A percentile compares a stretch with the other conserved stretches of the same genome.
Evolutionary conservation across 2,888 invertebrate genomes (phyloP).

Genomic region (Eumerus sabulonum): DNA sequence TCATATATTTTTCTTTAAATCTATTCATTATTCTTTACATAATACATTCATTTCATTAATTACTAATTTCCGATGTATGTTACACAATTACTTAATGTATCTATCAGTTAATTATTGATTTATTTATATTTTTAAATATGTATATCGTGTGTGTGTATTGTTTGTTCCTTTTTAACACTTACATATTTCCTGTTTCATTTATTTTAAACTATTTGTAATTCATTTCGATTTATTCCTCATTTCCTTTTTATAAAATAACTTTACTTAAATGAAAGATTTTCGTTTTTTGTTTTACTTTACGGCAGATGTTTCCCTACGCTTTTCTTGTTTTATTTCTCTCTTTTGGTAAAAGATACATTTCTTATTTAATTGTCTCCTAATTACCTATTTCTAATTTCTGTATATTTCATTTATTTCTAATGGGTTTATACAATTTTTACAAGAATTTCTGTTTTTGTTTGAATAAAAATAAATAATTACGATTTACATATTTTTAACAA

Average conservation of each 20-base stretch:
- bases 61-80: slow-evolving; percentile 56
- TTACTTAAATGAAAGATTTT: background rate
- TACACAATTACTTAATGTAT: slow-evolving; percentile 63
- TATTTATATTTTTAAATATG: slow-evolving; percentile 67
- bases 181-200: too few relatives aligned
- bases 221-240: too few relatives aligned
- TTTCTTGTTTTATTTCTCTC: slow-evolving; percentile 29
- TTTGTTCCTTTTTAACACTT: slow-evolving; percentile 21
- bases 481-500: slow-evolving; percentile 54
- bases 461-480: slow-evolving; percentile 23
- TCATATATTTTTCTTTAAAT: slow-evolving; percentile 66
- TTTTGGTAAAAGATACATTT: slow-evolving; percentile 37
- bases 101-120: slow-evolving; percentile 52
- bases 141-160: slow-evolving; percentile 48
- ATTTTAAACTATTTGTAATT: slow-evolving; percentile 26
- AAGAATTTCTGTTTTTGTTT: slow-evolving; percentile 32
- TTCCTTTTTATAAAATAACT: slow-evolving; percentile 1
- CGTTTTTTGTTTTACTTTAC: slow-evolving; percentile 38
- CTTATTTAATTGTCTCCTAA: slow-evolving; percentile 45
- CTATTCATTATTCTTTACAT: slow-evolving; percentile 64
- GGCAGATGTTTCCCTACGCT: slow-evolving; percentile 31
- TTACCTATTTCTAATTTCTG: slow-evolving; percentile 55
- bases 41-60: slow-evolving; percentile 65
- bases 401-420: slow-evolving; percentile 48
- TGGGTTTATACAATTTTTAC: slow-evolving; percentile 67